These are phyloP conservation scores for Rhizoglyphus robini DNA, from an alignment of 1,140 invertebrate genomes.

Conservation along the genomic window DNA sequence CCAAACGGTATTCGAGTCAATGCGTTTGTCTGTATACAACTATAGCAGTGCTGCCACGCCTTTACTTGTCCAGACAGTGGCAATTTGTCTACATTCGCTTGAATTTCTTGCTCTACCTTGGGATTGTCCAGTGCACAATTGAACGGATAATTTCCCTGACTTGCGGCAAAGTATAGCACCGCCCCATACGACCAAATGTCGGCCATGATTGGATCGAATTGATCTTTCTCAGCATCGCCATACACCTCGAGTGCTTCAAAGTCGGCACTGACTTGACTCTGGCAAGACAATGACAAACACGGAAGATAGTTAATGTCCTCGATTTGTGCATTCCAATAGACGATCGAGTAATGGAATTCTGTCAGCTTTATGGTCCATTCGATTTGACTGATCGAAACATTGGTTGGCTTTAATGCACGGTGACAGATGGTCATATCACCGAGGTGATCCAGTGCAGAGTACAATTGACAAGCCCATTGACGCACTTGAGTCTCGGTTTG, in stretches of 20 bases:
- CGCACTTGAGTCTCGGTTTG: neutral
- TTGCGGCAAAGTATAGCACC: neutral
- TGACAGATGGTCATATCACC: neutral
- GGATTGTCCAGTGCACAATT: neutral
- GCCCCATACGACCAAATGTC: slow-evolving; percentile 12
- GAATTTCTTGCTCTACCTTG: neutral
- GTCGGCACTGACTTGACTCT: neutral
- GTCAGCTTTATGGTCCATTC: slow-evolving; percentile 4
- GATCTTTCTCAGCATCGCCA: neutral
- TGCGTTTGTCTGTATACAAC: neutral
- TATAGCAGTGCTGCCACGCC: neutral
- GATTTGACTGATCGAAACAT: neutral
- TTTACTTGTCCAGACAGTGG: neutral
- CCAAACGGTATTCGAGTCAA: slow-evolving; percentile 3
- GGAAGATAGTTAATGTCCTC: neutral
- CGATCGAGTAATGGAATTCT: neutral
- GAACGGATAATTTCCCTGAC: neutral
- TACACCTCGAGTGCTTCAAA: slow-evolving; percentile 16
- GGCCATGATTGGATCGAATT: slow-evolving; percentile 17
- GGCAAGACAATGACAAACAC: neutral
- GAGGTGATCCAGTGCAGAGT: slow-evolving; percentile 1
- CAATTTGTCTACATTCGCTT: neutral
- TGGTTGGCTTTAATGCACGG: neutral
- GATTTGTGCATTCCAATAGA: slow-evolving; percentile 1
- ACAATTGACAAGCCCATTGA: neutral